A percentile compares a stretch with the other conserved stretches of the same genome.
phyloP scores from a whole-genome alignment of 2,797 vertebrate genomes.

The Peromyscus nudipes region DNA sequence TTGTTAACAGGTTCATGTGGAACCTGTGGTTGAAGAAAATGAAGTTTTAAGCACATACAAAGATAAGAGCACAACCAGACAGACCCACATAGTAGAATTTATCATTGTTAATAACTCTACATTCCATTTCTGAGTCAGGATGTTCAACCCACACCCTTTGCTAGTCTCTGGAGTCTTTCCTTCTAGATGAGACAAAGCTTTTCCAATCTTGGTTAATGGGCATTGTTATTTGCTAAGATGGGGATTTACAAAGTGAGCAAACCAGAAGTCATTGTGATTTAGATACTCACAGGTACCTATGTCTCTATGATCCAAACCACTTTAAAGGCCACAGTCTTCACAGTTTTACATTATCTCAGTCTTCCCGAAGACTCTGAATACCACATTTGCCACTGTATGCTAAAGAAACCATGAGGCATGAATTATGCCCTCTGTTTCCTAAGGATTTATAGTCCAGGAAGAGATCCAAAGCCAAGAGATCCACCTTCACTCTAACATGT shows the following conservation, averaged over 20 bases:
- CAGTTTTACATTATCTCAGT: conserved; percentile 25
- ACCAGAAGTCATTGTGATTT: not conserved
- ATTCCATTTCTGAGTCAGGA: not conserved
- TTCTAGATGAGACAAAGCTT: not conserved
- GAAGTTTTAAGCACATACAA: not conserved
- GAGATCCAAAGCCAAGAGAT: not conserved
- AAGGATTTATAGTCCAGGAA: not conserved
- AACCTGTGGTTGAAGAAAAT: conserved; percentile 48
- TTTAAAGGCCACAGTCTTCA: not conserved
- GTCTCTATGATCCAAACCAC: conserved; percentile 4
- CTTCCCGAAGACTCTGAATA: conserved; percentile 27
- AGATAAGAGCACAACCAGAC: not conserved
- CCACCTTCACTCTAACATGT: not conserved
- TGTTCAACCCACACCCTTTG: not conserved
- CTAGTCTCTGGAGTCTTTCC: conserved; percentile 15
- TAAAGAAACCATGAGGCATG: not conserved
- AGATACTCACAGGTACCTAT: not conserved
- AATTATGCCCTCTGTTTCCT: not conserved
- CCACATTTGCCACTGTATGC: not conserved
- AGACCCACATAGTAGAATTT: not conserved
- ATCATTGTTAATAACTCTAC: not conserved
- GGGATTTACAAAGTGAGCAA: conserved; percentile 5
- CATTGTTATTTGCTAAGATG: conserved; percentile 9
- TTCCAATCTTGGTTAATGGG: not conserved
- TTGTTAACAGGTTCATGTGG: conserved; percentile 19